phyloP scores from a whole-genome alignment of 2,113 vertebrate species.

The Rhizomys pruinosus region DNA sequence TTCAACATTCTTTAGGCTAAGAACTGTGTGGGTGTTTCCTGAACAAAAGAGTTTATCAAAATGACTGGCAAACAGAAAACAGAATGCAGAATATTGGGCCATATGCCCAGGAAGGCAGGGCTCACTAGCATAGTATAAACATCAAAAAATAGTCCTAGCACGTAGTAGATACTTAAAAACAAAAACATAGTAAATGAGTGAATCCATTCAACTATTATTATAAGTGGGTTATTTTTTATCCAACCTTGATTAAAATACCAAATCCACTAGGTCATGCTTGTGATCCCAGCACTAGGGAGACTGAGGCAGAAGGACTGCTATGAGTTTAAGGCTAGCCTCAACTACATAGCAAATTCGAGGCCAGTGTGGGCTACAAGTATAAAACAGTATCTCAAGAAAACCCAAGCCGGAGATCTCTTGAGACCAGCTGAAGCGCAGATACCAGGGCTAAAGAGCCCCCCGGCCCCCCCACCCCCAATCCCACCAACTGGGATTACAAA shows the following conservation, averaged over 20 bases:
- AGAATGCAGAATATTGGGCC: neutral
- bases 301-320: neutral
- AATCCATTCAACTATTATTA: neutral
- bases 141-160: neutral
- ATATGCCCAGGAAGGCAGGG: neutral
- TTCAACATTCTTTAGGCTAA: neutral
- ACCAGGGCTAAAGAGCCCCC: too few relatives aligned
- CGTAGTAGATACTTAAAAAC: neutral
- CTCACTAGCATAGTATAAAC: neutral
- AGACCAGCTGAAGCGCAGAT: too few relatives aligned
- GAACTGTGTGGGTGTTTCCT: neutral
- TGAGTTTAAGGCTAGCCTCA: neutral
- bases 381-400: neutral
- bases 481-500: too few relatives aligned
- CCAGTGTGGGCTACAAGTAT: neutral
- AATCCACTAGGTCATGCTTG: neutral
- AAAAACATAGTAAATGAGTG: neutral
- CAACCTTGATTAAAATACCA: constrained; percentile 8
- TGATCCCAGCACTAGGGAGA: neutral
- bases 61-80: neutral
- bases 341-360: neutral
- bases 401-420: too few relatives aligned
- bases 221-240: neutral
- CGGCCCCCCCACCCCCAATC: too few relatives aligned
- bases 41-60: neutral